Percentiles rank a stretch among this genome's conserved stretches.
Evolutionary conservation across 2,888 invertebrate species (phyloP).

Genomic region (Buathra laborator): DNA sequence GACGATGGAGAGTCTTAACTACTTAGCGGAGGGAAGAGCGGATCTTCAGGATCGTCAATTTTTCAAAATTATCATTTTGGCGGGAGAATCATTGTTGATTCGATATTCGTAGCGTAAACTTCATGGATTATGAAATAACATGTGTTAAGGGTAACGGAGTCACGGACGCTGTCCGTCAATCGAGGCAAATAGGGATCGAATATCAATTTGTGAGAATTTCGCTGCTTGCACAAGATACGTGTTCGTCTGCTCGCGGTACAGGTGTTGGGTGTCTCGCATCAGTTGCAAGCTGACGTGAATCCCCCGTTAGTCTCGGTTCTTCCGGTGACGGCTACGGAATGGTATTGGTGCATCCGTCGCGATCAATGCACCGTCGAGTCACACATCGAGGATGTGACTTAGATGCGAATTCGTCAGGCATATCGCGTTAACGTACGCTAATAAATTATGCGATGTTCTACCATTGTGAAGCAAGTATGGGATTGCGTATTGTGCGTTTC

Average conservation of each 20-base stretch:
- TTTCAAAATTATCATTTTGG: background rate
- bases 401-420: slow-evolving; percentile 28
- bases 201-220: background rate
- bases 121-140: background rate
- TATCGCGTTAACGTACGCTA: slow-evolving; percentile 38
- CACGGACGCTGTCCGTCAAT: background rate
- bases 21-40: background rate
- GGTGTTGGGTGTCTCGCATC: slow-evolving; percentile 42
- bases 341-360: slow-evolving; percentile 27
- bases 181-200: slow-evolving; percentile 11
- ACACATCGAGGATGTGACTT: slow-evolving; percentile 30
- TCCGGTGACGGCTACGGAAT: slow-evolving; percentile 13
- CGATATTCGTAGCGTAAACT: background rate
- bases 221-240: slow-evolving; percentile 15
- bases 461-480: background rate
- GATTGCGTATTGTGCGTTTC: background rate
- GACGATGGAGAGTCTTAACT: background rate
- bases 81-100: background rate
- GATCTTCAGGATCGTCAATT: background rate
- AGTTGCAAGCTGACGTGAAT: slow-evolving; percentile 10
- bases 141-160: background rate
- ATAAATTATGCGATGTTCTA: slow-evolving; percentile 47
- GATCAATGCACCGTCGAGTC: slow-evolving; percentile 43
- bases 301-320: slow-evolving; percentile 49
- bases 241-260: background rate